phyloP scores from a whole-genome alignment of 2,797 vertebrate genomes.

The Heliangelus exortis region DNA sequence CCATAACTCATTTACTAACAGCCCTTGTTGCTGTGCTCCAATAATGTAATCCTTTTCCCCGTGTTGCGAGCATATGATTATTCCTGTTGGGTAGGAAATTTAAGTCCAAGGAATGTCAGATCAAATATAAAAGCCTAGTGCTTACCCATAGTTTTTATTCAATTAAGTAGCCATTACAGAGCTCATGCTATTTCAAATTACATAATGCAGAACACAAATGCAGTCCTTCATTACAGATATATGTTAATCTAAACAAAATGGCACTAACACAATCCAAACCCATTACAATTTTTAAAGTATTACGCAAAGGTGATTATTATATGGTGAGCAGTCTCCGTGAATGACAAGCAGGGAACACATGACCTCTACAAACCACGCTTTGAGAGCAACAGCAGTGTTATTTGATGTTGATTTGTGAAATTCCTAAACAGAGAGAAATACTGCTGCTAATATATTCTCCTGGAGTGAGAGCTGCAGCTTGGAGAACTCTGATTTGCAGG shows the following conservation, averaged over 20 bases:
- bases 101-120: slow-evolving; percentile 46
- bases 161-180: slow-evolving; percentile 62
- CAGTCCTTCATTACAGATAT: slow-evolving; percentile 49
- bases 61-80: slow-evolving; percentile 27
- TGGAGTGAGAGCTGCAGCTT: background rate
- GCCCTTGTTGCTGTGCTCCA: background rate
- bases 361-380: background rate
- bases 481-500: background rate
- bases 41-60: background rate
- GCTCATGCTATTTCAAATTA: slow-evolving; percentile 58
- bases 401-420: background rate
- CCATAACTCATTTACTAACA: slow-evolving; percentile 44
- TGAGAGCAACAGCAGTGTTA: background rate
- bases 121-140: slow-evolving; percentile 36
- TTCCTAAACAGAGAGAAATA: background rate
- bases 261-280: slow-evolving; percentile 28
- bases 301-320: slow-evolving; percentile 25
- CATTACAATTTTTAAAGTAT: slow-evolving; percentile 45
- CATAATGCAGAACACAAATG: slow-evolving; percentile 45
- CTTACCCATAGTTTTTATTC: slow-evolving; percentile 51
- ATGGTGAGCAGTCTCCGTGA: background rate
- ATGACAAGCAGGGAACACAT: background rate
- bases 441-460: background rate
- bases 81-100: slow-evolving; percentile 38
- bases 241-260: slow-evolving; percentile 56